phyloP scores from a whole-genome alignment of 2,113 vertebrate genomes.

The Isichthys henryi region DNA sequence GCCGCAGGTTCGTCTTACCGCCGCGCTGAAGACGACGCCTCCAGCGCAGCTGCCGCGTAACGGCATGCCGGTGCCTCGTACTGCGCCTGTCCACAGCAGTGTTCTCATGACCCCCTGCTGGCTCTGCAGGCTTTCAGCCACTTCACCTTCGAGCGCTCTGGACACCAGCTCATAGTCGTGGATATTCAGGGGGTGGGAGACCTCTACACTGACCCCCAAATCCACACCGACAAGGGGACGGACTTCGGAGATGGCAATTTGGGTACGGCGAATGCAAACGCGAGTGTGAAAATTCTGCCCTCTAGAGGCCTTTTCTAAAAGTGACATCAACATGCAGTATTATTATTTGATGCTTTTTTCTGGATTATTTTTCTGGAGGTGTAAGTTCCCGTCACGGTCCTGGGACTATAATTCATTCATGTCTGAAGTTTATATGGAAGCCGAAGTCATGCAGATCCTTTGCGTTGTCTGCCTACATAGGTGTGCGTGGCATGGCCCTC shows the following conservation, averaged over 20 bases:
- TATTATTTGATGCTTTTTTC: background rate
- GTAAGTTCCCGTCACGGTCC: background rate
- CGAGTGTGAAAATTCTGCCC: background rate
- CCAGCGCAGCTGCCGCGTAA: background rate
- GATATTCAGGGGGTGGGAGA: conserved; percentile 97
- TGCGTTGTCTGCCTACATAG: conserved; percentile 43
- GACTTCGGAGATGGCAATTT: conserved; percentile 97
- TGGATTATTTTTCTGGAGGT: background rate
- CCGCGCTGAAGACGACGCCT: background rate
- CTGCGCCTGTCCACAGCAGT: background rate
- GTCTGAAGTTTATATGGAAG: background rate
- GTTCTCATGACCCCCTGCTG: background rate
- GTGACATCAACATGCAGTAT: background rate
- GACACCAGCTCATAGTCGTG: conserved; percentile 92
- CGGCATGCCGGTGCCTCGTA: no score
- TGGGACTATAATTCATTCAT: background rate
- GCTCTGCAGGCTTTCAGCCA: conserved; percentile 84
- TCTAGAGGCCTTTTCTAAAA: background rate
- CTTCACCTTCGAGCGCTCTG: conserved; percentile 92
- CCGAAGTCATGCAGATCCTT: background rate
- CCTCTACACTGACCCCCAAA: conserved; percentile 95
- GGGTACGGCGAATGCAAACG: conserved; percentile 54
- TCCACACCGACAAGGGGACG: conserved; percentile 83
- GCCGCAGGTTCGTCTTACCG: conserved; percentile 70
- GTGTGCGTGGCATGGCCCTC: conserved; percentile 93